Base-by-base conservation (phyloP, 1,140 invertebrate species). In the Nasonia vitripennis region DNA sequence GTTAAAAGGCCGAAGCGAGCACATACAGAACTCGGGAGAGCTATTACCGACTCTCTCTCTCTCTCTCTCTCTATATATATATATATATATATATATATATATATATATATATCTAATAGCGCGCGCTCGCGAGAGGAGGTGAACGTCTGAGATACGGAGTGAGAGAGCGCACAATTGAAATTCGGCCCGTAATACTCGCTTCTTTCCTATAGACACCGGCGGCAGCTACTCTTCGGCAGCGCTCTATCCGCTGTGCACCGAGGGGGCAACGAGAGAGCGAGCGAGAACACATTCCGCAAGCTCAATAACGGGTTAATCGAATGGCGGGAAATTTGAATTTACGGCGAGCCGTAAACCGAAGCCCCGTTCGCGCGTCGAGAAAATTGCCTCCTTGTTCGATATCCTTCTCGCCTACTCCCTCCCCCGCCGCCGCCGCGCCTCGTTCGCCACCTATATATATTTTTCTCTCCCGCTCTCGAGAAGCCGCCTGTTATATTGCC, bases 321-420 rank as follows among this genome's bases (percentile, higher is more conserved):
- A 70, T 45, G 55, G 78, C 78, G 67, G 78, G 62, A 80, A 80
- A 80, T 80, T 80, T 80, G 78, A 80, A 80, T 80, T 80, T 80
- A 80, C 78, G 67, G 55, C 62, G 31, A 10, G 62, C 78, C 62
- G 62, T 80, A 68, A 70, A 80, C 62, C 78, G 34, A 80, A 80
- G 62, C 55, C 67, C 78, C 78, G 55, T 80, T 80, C 67, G 78
- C 78, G 23, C 62, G 70, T 73, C 51, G 20, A 70, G 78, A 70
- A 80, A 80, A 80, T 80, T 80, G 62, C 62, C 78, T 70, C 34
- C 34, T 80, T 70, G 78, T 80, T 80, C 78, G 62, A 70, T 70
- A 70, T 68, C 55, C 78, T 77, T 77, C 73, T 74, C 45, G n/a
- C 3, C 20, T 77, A 45, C 45, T 51, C 14, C n/a, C 55, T 5